phyloP scores from a whole-genome alignment of 2,888 invertebrate species.

The Teinopalpus imperialis region DNA sequence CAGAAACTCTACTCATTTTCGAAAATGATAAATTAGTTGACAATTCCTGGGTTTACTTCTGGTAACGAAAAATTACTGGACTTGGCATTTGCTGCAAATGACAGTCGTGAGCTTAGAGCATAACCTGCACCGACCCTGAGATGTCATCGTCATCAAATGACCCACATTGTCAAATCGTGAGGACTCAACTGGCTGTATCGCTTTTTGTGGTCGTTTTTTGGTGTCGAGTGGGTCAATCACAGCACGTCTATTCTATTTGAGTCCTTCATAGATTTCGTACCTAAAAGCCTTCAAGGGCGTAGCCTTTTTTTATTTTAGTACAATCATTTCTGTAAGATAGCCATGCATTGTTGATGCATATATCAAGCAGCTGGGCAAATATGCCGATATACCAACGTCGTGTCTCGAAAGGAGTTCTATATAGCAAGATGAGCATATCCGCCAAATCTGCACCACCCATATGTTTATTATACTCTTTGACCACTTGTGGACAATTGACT shows the following conservation, averaged over 20 bases:
- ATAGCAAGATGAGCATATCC: constrained; percentile 16
- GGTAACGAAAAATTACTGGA: constrained; percentile 9
- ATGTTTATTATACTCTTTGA: constrained; percentile 42
- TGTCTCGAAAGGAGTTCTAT: constrained; percentile 36
- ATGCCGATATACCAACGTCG: constrained; percentile 42
- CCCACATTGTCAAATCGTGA: constrained; percentile 17
- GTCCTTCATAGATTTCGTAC: not conserved
- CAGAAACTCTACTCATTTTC: too few species aligned
- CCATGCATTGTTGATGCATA: constrained; percentile 36
- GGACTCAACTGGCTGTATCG: not conserved
- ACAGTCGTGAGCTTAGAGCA: constrained; percentile 15
- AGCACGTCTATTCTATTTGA: not conserved
- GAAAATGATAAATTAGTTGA: constrained; percentile 4
- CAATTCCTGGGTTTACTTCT: constrained; percentile 14
- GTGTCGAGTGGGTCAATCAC: not conserved
- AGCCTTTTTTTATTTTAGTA: not conserved
- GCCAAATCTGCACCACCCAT: constrained; percentile 43
- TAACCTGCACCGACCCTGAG: constrained; percentile 18
- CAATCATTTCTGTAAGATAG: not conserved
- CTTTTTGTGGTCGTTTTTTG: not conserved
- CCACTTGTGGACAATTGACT: constrained; percentile 42
- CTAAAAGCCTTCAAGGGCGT: not conserved
- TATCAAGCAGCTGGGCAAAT: constrained; percentile 37
- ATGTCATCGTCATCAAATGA: constrained; percentile 13
- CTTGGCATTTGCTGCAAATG: constrained; percentile 9